Base-by-base conservation (phyloP, 1,140 invertebrate genomes). In the Scaptomyza pallida region DNA sequence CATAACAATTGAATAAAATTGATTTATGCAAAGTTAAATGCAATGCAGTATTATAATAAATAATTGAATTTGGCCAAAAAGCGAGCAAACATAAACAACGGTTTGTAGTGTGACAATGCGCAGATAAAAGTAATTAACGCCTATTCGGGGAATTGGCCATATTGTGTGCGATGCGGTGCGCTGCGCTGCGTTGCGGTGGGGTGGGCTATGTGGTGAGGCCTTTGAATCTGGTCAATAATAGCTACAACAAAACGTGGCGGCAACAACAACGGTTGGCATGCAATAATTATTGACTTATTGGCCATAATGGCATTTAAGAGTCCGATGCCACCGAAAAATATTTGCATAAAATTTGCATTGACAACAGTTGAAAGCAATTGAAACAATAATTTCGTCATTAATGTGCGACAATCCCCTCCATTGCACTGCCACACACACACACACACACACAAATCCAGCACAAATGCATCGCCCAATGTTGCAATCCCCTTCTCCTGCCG, bases 311-410 rank as follows among this genome's bases (percentile, higher is more conserved):
- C 80, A 86, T 78, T 88, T 75, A 82, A 82, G 61, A 82, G 55
- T 68, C 51, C 51, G 43, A 54, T 40, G 17, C 48, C 33, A 19
- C 41, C 56, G 57, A 73, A 78, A 86, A 81, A 78, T 81, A 88
- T 88, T 88, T 88, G 82, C 82, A 88, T 88, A 88, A 88, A 88
- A 88, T 88, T 88, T 88, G 82, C 82, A 88, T 88, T 88, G 82
- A 88, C 83, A 88, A 82, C 82, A 78, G 82, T 88, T 88, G 78
- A 88, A 88, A 88, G 83, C 83, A 89, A 88, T 88, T 88, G 82
- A 88, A 88, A 88, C 78, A 89, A 89, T 89, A 89, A 89, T 89
- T 89, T 89, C 78, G 86, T 89, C 86, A 89, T 89, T 89, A 88
- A 85, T 83, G 76, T 80, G 80, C 76, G 72, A 82, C 75, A 85